Evolutionary conservation across 2,888 invertebrate species (phyloP).

Genomic region (Pollenia angustigena): DNA sequence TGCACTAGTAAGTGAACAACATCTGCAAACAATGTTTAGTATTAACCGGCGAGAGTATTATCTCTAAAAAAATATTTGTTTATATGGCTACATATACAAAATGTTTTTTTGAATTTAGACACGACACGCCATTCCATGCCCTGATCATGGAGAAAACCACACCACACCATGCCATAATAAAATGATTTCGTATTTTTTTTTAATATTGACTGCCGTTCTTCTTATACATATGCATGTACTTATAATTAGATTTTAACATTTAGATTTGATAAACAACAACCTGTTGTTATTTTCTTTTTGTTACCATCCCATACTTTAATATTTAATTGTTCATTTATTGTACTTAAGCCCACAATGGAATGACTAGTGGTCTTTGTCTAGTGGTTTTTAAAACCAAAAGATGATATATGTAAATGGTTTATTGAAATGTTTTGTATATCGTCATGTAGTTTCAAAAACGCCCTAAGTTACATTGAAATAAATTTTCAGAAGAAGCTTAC

Average conservation of each 20-base stretch:
- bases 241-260: slow-evolving; percentile 35
- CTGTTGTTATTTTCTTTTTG: slow-evolving; percentile 39
- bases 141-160: slow-evolving; percentile 13
- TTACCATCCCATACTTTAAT: slow-evolving; percentile 30
- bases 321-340: not conserved
- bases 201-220: slow-evolving; percentile 27
- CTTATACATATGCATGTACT: not conserved
- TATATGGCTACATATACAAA: not conserved
- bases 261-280: slow-evolving; percentile 61
- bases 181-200: not conserved
- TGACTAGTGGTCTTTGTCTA: not conserved
- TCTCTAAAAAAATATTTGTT: not conserved
- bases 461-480: too few species aligned
- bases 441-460: too few species aligned
- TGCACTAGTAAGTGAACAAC: slow-evolving; percentile 30
- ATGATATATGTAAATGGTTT: not conserved
- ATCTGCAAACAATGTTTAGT: slow-evolving; percentile 22
- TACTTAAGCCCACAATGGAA: not conserved
- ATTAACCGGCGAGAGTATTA: not conserved
- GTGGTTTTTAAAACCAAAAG: not conserved
- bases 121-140: slow-evolving; percentile 5
- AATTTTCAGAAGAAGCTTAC: too few species aligned
- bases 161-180: slow-evolving; percentile 24
- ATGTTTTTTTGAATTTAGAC: not conserved
- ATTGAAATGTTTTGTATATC: too few species aligned